Evolutionary conservation across 2,797 vertebrate species (phyloP).

Genomic region (Propithecus perrieri): DNA sequence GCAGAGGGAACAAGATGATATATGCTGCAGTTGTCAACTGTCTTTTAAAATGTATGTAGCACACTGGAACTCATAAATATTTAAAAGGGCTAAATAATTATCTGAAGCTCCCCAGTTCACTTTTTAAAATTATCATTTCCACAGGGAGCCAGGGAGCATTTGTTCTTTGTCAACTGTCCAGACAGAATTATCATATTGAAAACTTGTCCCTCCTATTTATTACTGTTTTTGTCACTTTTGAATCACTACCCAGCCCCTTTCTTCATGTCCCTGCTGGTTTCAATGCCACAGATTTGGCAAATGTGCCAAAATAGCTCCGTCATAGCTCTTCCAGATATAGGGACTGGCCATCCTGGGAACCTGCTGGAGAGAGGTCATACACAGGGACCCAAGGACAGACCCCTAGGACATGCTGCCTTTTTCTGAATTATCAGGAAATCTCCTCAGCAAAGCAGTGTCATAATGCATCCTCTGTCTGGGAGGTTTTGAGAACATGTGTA

Average conservation of each 20-base stretch:
- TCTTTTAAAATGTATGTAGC: conserved; percentile 85
- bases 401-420: neutral
- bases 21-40: conserved; percentile 83
- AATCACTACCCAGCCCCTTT: neutral
- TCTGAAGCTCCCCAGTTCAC: conserved; percentile 78
- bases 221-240: conserved; percentile 55
- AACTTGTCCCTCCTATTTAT: conserved; percentile 73
- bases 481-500: neutral
- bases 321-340: neutral
- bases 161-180: conserved; percentile 82
- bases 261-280: neutral
- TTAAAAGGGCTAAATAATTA: conserved; percentile 87
- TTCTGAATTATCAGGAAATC: neutral
- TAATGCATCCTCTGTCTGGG: neutral
- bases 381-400: neutral
- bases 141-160: conserved; percentile 80
- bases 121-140: conserved; percentile 84
- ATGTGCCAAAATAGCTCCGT: conserved; percentile 61
- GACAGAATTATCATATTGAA: conserved; percentile 81
- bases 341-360: neutral
- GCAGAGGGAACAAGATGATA: conserved; percentile 81
- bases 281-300: conserved; percentile 52
- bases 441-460: neutral
- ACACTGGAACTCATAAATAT: conserved; percentile 87
- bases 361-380: neutral